Conservation (phyloP, 1,140 invertebrate genomes). For the Araneus ventricosus region DNA sequence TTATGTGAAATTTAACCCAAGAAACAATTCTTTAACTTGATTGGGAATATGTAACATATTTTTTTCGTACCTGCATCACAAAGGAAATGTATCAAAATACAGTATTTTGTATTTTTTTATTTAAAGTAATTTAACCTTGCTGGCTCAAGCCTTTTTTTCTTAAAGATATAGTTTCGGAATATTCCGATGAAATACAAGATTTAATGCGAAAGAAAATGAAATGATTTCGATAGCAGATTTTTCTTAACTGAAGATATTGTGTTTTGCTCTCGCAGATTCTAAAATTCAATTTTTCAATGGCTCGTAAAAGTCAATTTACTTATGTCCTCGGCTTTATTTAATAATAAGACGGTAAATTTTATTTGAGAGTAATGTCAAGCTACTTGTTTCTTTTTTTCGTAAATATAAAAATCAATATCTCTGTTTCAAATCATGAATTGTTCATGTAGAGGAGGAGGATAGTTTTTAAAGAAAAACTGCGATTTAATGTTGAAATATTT, state of each 20-base stretch:
- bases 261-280: neutral
- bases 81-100: neutral
- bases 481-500: neutral
- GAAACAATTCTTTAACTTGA: conserved; percentile 36
- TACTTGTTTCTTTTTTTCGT: neutral
- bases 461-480: neutral
- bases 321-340: neutral
- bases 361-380: neutral
- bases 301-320: neutral
- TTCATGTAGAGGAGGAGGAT: neutral
- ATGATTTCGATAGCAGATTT: neutral
- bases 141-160: too few species aligned
- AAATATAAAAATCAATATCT: neutral
- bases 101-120: neutral
- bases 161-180: neutral
- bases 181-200: neutral
- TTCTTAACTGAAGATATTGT: neutral
- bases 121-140: neutral
- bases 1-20: conserved; percentile 36
- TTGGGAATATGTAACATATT: conserved; percentile 14
- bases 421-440: neutral
- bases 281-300: conserved; percentile 3
- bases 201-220: neutral
- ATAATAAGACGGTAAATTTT: neutral
- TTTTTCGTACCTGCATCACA: neutral